Evolutionary conservation across 2,797 vertebrate genomes (phyloP).

Genomic region (Periparus ater): DNA sequence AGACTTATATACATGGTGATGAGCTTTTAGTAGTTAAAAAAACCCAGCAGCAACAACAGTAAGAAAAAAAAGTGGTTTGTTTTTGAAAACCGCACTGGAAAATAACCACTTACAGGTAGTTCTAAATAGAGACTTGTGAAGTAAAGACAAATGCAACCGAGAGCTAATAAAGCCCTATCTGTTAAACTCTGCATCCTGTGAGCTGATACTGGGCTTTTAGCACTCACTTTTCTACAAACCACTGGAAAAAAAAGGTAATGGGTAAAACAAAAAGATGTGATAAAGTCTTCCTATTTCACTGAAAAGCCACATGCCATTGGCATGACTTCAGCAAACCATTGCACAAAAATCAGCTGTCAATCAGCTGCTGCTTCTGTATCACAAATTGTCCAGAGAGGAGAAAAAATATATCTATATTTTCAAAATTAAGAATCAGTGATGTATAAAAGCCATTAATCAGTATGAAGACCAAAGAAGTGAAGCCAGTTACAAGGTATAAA

Average conservation of each 20-base stretch:
- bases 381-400: fast-evolving
- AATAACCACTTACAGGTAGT: conserved; percentile 53
- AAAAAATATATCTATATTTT: not conserved
- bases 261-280: conserved; percentile 60
- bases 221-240: conserved; percentile 32
- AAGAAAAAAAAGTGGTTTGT: not conserved
- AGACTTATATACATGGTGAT: not conserved
- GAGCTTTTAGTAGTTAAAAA: not conserved
- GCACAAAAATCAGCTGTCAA: conserved; percentile 37
- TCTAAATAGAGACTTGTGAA: conserved; percentile 47
- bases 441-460: not conserved
- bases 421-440: not conserved
- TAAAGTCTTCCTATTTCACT: conserved; percentile 39
- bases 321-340: conserved; percentile 11
- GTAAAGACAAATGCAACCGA: conserved; percentile 18
- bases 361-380: not conserved
- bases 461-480: not conserved
- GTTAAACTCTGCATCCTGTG: conserved; percentile 65
- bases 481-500: not conserved
- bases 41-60: not conserved
- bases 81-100: conserved; percentile 55
- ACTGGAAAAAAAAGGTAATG: conserved; percentile 70
- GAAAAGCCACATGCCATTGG: conserved; percentile 16
- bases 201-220: conserved; percentile 45
- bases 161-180: conserved; percentile 46